Conservation (phyloP, 2,888 invertebrate genomes). For the Disparrhopalites patrizii region DNA sequence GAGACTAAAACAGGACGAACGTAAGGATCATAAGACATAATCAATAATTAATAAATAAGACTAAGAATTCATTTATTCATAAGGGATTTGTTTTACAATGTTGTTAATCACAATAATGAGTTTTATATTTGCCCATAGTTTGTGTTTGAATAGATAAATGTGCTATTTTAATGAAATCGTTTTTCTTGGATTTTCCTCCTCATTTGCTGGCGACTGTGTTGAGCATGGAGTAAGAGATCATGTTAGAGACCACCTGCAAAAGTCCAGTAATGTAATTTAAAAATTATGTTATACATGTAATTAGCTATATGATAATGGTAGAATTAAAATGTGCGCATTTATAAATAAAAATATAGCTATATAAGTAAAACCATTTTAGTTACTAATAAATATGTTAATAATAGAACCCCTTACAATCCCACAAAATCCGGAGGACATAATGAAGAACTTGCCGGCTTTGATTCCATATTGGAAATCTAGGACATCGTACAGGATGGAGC, state of each 20-base stretch:
- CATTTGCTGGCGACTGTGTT: background rate
- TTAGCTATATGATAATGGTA: background rate
- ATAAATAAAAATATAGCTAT: background rate
- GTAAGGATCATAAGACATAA: too few species aligned
- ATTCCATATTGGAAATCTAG: constrained; percentile 1
- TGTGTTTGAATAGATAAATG: too few species aligned
- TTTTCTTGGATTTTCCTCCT: too few species aligned
- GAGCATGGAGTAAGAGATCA: constrained; percentile 7
- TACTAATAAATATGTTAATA: background rate
- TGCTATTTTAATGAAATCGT: too few species aligned
- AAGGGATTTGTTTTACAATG: too few species aligned
- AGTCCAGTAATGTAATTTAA: too few species aligned
- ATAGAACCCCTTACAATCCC: background rate
- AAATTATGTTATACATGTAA: background rate
- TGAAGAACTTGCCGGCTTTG: background rate
- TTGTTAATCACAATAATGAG: too few species aligned
- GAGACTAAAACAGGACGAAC: too few species aligned
- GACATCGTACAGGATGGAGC: background rate
- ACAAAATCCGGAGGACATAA: background rate
- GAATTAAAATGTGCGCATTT: background rate
- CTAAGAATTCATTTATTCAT: too few species aligned
- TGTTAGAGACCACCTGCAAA: background rate
- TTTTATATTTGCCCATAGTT: too few species aligned
- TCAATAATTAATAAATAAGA: too few species aligned
- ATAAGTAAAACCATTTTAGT: background rate